These are phyloP conservation scores for Labrus mixtus DNA, from an alignment of 2,113 vertebrate genomes.

Conservation along the genomic window DNA sequence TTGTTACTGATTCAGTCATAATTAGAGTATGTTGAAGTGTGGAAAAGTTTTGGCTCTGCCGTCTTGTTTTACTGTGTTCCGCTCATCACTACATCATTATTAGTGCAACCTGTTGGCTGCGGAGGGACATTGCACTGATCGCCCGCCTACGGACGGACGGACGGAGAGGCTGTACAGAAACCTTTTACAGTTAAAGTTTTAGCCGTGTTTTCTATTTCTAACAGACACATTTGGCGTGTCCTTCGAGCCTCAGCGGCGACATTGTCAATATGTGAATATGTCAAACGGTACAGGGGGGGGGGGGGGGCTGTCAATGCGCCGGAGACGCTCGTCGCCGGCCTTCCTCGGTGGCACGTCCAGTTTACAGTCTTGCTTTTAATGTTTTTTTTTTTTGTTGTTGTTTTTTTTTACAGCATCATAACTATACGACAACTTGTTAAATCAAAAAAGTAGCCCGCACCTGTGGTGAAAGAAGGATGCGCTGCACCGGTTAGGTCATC, in stretches of 20 bases:
- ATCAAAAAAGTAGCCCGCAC: constrained; percentile 42
- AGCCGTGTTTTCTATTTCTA: background rate
- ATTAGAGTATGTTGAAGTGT: background rate
- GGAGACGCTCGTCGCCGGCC: constrained; percentile 38
- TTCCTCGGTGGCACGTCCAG: constrained; percentile 28
- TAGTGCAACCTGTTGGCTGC: constrained; percentile 83
- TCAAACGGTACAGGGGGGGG: background rate
- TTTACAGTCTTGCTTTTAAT: background rate
- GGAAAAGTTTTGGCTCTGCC: constrained; percentile 43
- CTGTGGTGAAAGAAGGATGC: constrained; percentile 47
- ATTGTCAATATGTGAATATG: no score
- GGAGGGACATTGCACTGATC: constrained; percentile 66
- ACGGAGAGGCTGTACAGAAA: background rate
- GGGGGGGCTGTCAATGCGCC: constrained; percentile 13
- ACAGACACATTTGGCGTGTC: background rate
- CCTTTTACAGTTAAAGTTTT: constrained; percentile 12
- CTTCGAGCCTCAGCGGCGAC: background rate
- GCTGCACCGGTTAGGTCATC: constrained; percentile 66
- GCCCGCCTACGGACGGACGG: constrained; percentile 27
- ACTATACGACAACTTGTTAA: constrained; percentile 4
- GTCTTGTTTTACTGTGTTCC: constrained; percentile 41
- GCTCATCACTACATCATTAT: constrained; percentile 1
- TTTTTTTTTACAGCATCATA: background rate
- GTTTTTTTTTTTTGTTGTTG: background rate
- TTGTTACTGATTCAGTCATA: background rate